Percentiles rank a stretch among this genome's conserved stretches.
Evolutionary conservation across 1,140 invertebrate genomes (phyloP).

Genomic region (Meloidogyne chitwoodi): DNA sequence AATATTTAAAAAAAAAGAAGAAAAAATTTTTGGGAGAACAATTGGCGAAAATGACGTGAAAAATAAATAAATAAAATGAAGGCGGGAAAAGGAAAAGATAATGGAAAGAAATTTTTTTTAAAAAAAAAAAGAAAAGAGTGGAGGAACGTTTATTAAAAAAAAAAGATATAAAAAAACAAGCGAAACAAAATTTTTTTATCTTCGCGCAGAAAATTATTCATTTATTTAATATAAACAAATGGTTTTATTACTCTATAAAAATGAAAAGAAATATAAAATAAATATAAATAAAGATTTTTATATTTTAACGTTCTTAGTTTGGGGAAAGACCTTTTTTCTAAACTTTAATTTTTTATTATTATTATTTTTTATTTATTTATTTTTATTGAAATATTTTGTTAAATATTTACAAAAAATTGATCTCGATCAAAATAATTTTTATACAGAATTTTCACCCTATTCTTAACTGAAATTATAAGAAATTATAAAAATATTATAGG

Average conservation of each 20-base stretch:
- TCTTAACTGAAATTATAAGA: too few species aligned
- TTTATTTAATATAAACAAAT: neutral
- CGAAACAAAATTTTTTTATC: neutral
- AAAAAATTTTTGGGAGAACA: neutral
- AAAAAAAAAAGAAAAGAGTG: neutral
- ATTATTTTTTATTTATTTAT: neutral
- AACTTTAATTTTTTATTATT: too few species aligned
- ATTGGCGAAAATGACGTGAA: neutral
- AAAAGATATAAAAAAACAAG: neutral
- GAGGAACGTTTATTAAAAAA: neutral
- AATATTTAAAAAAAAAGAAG: too few species aligned
- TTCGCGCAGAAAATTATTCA: neutral
- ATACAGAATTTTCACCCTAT: too few species aligned
- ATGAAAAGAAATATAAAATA: neutral
- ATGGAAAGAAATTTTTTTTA: neutral
- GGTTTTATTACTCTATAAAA: neutral
- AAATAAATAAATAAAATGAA: neutral
- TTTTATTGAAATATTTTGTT: too few species aligned
- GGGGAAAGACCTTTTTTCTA: neutral
- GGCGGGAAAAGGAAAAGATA: neutral
- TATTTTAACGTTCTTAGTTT: neutral
- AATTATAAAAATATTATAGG: too few species aligned
- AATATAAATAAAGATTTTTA: neutral
- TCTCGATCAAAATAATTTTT: too few species aligned
- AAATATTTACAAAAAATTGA: too few species aligned